phyloP scores from a whole-genome alignment of 2,888 invertebrate genomes.

The Leucoma salicis region DNA sequence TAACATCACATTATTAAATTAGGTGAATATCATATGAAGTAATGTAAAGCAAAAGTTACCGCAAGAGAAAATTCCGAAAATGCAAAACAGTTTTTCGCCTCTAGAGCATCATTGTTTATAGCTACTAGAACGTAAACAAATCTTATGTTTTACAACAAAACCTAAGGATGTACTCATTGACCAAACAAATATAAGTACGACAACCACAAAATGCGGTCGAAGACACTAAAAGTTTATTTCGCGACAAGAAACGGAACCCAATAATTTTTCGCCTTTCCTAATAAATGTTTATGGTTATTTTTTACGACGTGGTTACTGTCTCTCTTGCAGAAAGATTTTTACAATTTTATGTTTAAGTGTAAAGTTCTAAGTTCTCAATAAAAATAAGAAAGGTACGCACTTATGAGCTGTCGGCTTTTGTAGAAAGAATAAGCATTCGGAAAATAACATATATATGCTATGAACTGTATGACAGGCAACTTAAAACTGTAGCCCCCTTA shows the following conservation, averaged over 20 bases:
- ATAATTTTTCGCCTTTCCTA: conserved; percentile 14
- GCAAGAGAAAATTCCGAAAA: too few species aligned
- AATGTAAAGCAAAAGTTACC: too few species aligned
- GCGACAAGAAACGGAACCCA: conserved; percentile 12
- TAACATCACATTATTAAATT: too few species aligned
- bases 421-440: conserved; percentile 3
- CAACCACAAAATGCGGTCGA: conserved; percentile 30
- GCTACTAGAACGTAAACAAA: too few species aligned
- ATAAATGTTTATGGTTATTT: conserved; percentile 22
- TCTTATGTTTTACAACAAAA: too few species aligned
- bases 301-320: conserved; percentile 15
- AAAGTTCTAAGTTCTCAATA: conserved; percentile 3
- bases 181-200: conserved; percentile 24
- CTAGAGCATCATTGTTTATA: too few species aligned
- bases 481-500: too few species aligned
- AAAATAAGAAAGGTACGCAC: neutral
- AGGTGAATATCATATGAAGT: too few species aligned
- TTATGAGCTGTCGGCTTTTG: conserved; percentile 2
- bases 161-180: too few species aligned
- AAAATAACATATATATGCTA: too few species aligned
- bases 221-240: conserved; percentile 23
- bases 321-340: conserved; percentile 6
- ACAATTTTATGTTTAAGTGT: conserved; percentile 12
- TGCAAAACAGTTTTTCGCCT: too few species aligned
- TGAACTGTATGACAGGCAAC: too few species aligned